Evolutionary conservation across 2,888 invertebrate species (phyloP), one percentile per base, ranked within the genome.

Genomic region (Caenorhabditis virilis): DNA sequence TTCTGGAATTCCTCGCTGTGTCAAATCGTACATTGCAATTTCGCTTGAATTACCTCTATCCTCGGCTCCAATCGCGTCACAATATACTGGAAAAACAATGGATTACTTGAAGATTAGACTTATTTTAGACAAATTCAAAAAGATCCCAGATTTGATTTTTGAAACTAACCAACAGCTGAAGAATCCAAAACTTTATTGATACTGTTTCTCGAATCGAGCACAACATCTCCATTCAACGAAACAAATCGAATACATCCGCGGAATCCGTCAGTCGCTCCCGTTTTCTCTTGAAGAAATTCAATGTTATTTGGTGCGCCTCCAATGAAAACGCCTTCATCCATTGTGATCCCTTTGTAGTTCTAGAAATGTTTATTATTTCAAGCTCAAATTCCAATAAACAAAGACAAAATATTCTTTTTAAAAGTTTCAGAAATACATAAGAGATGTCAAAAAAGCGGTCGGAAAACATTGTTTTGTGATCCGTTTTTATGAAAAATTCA

Each of bases 321-420:
- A n/a, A 76, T 38, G 61, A 69, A 76, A 1, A 76, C 68, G 0
- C 72, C 73, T 27, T 74, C 69, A 22, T 70, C 70, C 58, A 74
- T 71, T 11, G 72, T 62, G 43, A 76, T 76, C 18, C 76, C 76
- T 53, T 74, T 76, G 65, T 66, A 76, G 50, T 65, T 63, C 69
- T 75, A 50, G 22, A 74, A 59, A n/a, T n/a, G n/a, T n/a, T n/a
- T n/a, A n/a, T n/a, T n/a, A n/a, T n/a, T n/a, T n/a, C n/a, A n/a
- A n/a, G n/a, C n/a, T n/a, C n/a, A n/a, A n/a, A n/a, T n/a, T n/a
- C n/a, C n/a, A n/a, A n/a, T n/a, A n/a, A n/a, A n/a, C n/a, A n/a
- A n/a, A n/a, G n/a, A n/a, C n/a, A n/a, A n/a, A n/a, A n/a, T n/a
- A n/a, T n/a, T n/a, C n/a, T n/a, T n/a, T n/a, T n/a, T n/a, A n/a